A percentile compares a stretch with the other conserved stretches of the same genome.
These are phyloP conservation scores for Palaemon carinicauda DNA, from an alignment of 1,140 invertebrate species.

Conservation along the genomic window DNA sequence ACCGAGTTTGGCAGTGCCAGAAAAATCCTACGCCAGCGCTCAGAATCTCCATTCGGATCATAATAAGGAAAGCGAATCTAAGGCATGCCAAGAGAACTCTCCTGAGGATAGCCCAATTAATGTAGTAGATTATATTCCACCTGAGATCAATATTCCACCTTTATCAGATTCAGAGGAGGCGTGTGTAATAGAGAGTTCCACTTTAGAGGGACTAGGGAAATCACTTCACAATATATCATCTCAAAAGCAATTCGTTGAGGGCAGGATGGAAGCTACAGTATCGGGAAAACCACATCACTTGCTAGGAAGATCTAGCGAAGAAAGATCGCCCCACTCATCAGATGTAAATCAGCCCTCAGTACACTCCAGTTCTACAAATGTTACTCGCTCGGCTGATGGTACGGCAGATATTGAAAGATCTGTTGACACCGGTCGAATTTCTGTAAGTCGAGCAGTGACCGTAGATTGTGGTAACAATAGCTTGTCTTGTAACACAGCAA, in stretches of 20 bases:
- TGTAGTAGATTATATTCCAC: slow-evolving; percentile 48
- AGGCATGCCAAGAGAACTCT: slow-evolving; percentile 27
- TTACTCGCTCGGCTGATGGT: neutral
- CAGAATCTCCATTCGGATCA: neutral
- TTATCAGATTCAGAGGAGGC: slow-evolving; percentile 13
- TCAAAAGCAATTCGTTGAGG: slow-evolving; percentile 11
- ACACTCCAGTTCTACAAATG: too few relatives aligned
- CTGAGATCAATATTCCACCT: slow-evolving; percentile 48
- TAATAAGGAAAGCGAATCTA: slow-evolving; percentile 2
- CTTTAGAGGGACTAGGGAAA: slow-evolving; percentile 50
- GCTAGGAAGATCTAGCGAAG: too few relatives aligned
- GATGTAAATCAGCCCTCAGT: too few relatives aligned
- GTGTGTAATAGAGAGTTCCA: neutral
- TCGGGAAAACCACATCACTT: neutral
- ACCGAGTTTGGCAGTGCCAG: neutral
- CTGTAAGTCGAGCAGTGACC: neutral
- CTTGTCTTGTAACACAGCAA: neutral
- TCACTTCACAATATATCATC: slow-evolving; percentile 46
- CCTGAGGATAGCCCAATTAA: slow-evolving; percentile 56
- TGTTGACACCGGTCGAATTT: neutral
- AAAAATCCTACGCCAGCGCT: neutral
- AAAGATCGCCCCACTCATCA: too few relatives aligned
- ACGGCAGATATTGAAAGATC: neutral
- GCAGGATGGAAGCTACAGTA: neutral
- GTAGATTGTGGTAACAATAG: neutral